These are phyloP conservation scores for Eupeodes corollae DNA, from an alignment of 1,140 invertebrate genomes.

Conservation along the genomic window DNA sequence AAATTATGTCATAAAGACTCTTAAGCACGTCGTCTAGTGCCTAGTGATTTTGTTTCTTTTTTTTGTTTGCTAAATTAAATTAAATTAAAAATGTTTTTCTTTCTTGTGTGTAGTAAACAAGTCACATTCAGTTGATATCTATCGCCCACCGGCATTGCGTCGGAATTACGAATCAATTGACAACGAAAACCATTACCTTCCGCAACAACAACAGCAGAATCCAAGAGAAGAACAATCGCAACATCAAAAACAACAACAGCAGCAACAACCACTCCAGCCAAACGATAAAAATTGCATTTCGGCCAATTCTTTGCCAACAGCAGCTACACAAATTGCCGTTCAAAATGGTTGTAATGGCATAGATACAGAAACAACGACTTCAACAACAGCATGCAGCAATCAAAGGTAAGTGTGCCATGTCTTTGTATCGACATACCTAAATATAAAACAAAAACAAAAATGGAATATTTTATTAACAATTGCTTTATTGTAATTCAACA, in stretches of 20 bases:
- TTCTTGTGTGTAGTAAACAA: conserved; percentile 20
- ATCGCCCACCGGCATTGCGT: conserved; percentile 27
- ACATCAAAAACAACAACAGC: conserved; percentile 2
- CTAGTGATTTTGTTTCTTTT: background rate
- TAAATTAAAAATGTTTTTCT: no score
- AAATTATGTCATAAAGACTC: background rate
- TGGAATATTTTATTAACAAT: background rate
- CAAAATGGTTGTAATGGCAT: background rate
- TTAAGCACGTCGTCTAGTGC: conserved; percentile 16
- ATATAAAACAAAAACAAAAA: background rate
- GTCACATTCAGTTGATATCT: conserved; percentile 33
- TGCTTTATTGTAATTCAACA: background rate
- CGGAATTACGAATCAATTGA: conserved; percentile 16
- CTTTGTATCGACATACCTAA: background rate
- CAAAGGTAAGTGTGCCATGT: background rate
- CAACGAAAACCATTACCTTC: conserved; percentile 15
- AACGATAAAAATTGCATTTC: conserved; percentile 1
- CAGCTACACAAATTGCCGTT: background rate
- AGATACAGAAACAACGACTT: background rate
- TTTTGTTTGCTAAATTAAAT: no score
- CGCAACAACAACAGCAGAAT: background rate
- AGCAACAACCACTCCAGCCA: background rate
- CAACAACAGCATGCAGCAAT: background rate
- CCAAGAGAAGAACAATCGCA: conserved; percentile 4
- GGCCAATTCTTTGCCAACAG: background rate